Percentiles rank a stretch among this genome's conserved stretches.
Evolutionary conservation across 2,888 invertebrate species (phyloP).

Genomic region (Suillia variegata): DNA sequence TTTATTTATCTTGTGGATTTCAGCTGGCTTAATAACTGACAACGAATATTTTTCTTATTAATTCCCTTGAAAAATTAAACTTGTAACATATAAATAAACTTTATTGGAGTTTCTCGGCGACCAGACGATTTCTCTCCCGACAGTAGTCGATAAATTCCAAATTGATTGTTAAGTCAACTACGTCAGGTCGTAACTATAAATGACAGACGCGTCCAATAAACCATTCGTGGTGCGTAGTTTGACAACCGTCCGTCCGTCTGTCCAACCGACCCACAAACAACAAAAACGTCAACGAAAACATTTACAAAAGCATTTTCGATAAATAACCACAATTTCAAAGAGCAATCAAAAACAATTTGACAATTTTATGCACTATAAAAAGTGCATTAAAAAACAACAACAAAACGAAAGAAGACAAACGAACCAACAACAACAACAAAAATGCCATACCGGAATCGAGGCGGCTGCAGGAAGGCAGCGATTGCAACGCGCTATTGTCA

Average conservation of each 20-base stretch:
- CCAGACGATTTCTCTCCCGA: background rate
- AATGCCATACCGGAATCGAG: background rate
- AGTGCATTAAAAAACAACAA: background rate
- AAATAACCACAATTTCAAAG: conserved; percentile 29
- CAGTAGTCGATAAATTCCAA: background rate
- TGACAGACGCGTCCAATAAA: background rate
- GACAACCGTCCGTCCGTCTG: no score
- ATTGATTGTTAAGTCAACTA: background rate
- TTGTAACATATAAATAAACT: no score
- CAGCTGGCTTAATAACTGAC: no score
- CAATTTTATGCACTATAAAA: conserved; percentile 21
- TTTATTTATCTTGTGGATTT: no score
- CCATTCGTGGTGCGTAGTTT: no score
- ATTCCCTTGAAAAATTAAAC: no score
- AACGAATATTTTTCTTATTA: no score
- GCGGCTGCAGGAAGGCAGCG: background rate
- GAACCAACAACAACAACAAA: background rate
- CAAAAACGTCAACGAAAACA: background rate
- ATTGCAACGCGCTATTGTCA: no score
- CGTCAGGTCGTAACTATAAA: background rate
- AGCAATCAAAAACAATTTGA: conserved; percentile 32
- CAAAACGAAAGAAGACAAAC: background rate
- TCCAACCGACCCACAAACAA: background rate
- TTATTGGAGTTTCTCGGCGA: no score
- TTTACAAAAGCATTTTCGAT: conserved; percentile 18